phyloP scores from a whole-genome alignment of 1,140 invertebrate genomes.

The Trypoxylus dichotomus region DNA sequence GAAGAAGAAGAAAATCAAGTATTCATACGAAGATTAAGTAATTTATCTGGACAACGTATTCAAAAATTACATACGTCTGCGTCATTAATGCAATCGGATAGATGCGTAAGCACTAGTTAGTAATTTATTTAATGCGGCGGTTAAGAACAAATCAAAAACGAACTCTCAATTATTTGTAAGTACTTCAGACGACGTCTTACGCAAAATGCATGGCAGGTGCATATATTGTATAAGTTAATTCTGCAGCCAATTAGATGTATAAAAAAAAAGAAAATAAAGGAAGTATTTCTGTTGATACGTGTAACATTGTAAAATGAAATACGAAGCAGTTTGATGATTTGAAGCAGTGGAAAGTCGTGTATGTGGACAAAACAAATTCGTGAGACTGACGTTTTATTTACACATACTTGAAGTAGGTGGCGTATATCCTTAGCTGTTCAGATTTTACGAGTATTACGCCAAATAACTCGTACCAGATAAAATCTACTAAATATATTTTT shows the following conservation, averaged over 20 bases:
- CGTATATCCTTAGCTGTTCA: neutral
- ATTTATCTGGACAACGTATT: neutral
- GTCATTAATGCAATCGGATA: neutral
- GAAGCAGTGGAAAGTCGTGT: neutral
- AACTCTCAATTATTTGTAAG: neutral
- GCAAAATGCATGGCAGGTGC: neutral
- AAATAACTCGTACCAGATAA: neutral
- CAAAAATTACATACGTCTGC: neutral
- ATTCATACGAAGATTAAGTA: no score
- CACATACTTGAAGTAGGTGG: neutral
- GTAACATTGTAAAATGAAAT: neutral
- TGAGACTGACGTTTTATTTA: neutral
- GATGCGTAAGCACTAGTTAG: neutral
- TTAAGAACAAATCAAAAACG: neutral
- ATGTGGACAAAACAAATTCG: neutral
- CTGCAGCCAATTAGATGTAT: neutral
- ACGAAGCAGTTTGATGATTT: neutral
- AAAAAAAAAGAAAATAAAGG: neutral
- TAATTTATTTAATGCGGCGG: neutral
- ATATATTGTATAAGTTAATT: neutral
- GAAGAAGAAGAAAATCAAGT: no score
- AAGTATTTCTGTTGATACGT: neutral
- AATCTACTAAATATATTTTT: neutral
- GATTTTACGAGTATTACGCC: neutral
- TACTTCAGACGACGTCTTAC: neutral